These are phyloP conservation scores for Belgica antarctica DNA, from an alignment of 2,888 invertebrate species.

Conservation along the genomic window DNA sequence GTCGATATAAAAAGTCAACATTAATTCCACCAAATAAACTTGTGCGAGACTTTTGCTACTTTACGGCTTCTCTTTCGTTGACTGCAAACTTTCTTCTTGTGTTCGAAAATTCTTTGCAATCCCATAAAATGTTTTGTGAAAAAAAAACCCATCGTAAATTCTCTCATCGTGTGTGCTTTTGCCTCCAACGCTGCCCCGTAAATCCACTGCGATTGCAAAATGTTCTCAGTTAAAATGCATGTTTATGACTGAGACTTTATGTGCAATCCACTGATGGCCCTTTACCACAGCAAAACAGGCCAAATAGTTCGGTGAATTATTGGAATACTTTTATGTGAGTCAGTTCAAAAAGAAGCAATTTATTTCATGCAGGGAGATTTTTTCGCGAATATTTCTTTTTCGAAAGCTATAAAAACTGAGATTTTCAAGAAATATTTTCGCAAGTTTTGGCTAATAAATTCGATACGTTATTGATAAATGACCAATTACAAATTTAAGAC, in stretches of 20 bases:
- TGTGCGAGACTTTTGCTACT: neutral
- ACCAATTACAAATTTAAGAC: slow-evolving; percentile 20
- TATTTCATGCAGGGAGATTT: slow-evolving; percentile 25
- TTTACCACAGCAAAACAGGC: neutral
- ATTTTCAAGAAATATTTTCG: slow-evolving; percentile 8
- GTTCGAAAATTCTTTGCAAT: neutral
- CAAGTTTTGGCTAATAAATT: slow-evolving; percentile 14
- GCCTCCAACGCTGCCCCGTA: neutral
- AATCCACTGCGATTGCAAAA: neutral
- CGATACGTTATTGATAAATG: slow-evolving; percentile 30
- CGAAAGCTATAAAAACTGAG: slow-evolving; percentile 21
- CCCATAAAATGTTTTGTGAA: slow-evolving; percentile 1
- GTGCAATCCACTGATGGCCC: neutral
- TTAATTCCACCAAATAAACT: neutral
- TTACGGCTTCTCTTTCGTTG: slow-evolving; percentile 18
- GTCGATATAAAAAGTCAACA: slow-evolving; percentile 1
- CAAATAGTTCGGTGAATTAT: slow-evolving; percentile 32
- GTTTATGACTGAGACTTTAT: slow-evolving; percentile 9
- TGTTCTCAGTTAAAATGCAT: slow-evolving; percentile 5
- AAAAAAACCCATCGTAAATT: slow-evolving; percentile 10
- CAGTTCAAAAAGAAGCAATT: neutral
- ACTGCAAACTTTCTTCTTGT: neutral
- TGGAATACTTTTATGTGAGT: slow-evolving; percentile 11
- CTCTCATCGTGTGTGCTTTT: neutral
- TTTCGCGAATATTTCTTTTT: neutral